Percentiles rank a stretch among this genome's conserved stretches.
phyloP scores from a whole-genome alignment of 2,113 vertebrate species.

The Leucoraja erinaceus region DNA sequence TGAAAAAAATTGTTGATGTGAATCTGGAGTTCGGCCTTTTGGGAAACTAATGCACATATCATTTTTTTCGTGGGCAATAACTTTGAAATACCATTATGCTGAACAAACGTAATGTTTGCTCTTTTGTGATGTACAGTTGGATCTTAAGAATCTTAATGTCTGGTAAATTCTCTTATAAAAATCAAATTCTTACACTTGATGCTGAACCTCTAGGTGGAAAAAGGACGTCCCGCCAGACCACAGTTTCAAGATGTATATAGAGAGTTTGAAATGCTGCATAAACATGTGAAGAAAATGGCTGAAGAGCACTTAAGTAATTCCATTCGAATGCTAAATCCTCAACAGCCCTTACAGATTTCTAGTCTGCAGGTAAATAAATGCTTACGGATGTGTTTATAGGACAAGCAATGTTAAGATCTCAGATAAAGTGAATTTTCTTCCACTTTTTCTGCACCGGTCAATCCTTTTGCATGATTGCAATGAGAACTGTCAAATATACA shows the following conservation, averaged over 20 bases:
- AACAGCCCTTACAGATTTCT: conserved; percentile 67
- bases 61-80: not conserved
- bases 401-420: not conserved
- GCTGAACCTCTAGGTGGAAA: conserved; percentile 65
- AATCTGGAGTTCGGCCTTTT: not conserved
- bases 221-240: conserved; percentile 55
- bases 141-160: not conserved
- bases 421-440: not conserved
- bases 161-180: not conserved
- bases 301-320: conserved; percentile 70
- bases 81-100: not conserved
- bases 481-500: not conserved
- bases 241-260: conserved; percentile 79
- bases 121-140: not conserved
- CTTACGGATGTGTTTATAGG: not conserved
- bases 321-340: conserved; percentile 45
- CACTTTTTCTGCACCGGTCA: not conserved
- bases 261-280: conserved; percentile 84
- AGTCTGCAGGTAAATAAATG: conserved; percentile 66
- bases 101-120: no score
- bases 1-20: not conserved
- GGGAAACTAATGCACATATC: not conserved
- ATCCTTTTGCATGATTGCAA: not conserved
- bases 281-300: conserved; percentile 72
- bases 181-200: not conserved